These are phyloP conservation scores for Steatocranus sp. DNA, from an alignment of 2,797 vertebrate species.

Conservation along the genomic window DNA sequence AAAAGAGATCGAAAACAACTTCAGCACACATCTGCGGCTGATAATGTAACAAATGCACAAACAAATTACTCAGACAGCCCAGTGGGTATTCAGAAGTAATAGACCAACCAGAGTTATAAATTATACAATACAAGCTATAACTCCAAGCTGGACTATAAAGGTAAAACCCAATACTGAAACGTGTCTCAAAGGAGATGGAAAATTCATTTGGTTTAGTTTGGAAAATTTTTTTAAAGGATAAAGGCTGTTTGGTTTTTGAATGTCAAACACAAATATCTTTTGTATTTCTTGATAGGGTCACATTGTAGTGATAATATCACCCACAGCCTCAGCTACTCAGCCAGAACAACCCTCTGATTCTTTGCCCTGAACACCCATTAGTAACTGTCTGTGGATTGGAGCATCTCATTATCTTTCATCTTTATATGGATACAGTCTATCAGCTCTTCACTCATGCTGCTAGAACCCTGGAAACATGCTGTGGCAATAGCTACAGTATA, in stretches of 20 bases:
- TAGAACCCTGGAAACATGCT: constrained; percentile 1
- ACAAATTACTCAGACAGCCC: constrained; percentile 53
- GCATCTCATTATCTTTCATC: constrained; percentile 60
- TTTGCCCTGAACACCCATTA: constrained; percentile 52
- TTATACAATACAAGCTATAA: constrained; percentile 39
- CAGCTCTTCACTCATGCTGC: constrained; percentile 18
- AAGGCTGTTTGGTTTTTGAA: constrained; percentile 22
- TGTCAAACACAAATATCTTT: constrained; percentile 48
- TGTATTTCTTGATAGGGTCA: constrained; percentile 17
- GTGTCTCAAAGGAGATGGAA: background rate
- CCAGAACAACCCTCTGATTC: constrained; percentile 44
- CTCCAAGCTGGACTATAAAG: constrained; percentile 1
- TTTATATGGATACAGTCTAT: constrained; percentile 33
- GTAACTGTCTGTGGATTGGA: constrained; percentile 45
- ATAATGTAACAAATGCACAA: constrained; percentile 50
- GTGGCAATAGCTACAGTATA: background rate
- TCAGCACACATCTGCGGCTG: constrained; percentile 26
- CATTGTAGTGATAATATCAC: constrained; percentile 32
- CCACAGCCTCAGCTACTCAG: constrained; percentile 26
- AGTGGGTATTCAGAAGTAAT: constrained; percentile 53
- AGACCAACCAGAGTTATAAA: constrained; percentile 42
- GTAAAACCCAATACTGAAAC: background rate
- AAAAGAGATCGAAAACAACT: constrained; percentile 41
- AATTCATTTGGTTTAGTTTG: background rate
- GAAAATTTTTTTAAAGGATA: background rate